A percentile compares a stretch with the other conserved stretches of the same genome.
These are phyloP conservation scores for Zelostemma sp. DNA, from an alignment of 1,140 invertebrate species.

Conservation along the genomic window DNA sequence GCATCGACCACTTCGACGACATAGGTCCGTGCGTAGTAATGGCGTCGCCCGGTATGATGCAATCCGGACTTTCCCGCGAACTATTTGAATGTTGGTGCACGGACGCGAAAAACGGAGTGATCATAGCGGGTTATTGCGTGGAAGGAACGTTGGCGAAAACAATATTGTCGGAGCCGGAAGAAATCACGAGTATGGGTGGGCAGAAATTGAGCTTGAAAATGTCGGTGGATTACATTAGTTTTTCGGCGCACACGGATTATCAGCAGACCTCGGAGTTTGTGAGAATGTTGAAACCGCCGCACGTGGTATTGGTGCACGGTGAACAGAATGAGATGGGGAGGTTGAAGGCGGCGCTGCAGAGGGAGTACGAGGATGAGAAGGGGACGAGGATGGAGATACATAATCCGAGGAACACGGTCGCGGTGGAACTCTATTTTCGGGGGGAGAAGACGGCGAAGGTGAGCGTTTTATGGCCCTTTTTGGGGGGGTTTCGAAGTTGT, in stretches of 20 bases:
- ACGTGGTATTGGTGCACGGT: conserved; percentile 97
- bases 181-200: conserved; percentile 94
- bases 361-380: conserved; percentile 94
- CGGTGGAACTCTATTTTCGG: conserved; percentile 92
- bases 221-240: conserved; percentile 99
- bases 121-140: conserved; percentile 99
- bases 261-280: conserved; percentile 99
- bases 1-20: conserved; percentile 99
- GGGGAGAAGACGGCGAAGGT: conserved; percentile 99
- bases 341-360: conserved; percentile 91
- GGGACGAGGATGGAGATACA: conserved; percentile 92
- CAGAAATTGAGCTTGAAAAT: conserved; percentile 97
- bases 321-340: conserved; percentile 99
- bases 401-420: conserved; percentile 96
- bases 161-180: conserved; percentile 97
- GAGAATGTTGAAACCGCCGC: conserved; percentile 91
- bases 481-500: too few species aligned
- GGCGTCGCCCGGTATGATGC: conserved; percentile 99
- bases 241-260: conserved; percentile 99
- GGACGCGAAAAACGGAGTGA: conserved; percentile 97
- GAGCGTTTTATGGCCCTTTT: too few species aligned
- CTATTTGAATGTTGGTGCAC: conserved; percentile 99
- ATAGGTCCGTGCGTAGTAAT: conserved; percentile 99
- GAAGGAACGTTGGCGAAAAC: conserved; percentile 98
- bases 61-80: conserved; percentile 96